A percentile compares a stretch with the other conserved stretches of the same genome.
These are phyloP conservation scores for Acipenser ruthenus DNA, from an alignment of 2,797 vertebrate genomes.

Conservation along the genomic window DNA sequence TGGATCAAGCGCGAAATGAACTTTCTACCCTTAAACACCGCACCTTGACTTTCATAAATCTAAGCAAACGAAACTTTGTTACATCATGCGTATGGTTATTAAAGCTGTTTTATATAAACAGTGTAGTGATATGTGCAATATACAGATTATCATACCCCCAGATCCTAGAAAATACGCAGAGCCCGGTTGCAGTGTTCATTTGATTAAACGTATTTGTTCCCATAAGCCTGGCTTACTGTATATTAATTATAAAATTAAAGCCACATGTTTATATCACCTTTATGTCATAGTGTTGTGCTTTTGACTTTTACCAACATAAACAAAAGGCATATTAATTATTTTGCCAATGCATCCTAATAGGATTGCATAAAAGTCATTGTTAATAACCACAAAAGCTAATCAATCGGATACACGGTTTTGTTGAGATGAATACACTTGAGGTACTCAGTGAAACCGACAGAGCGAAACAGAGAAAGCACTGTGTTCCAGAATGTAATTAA, in stretches of 20 bases:
- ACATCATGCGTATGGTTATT: background rate
- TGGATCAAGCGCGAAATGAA: no score
- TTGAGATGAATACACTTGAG: constrained; percentile 46
- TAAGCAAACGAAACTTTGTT: background rate
- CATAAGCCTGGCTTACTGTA: no score
- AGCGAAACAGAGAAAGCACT: constrained; percentile 46
- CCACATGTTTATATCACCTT: background rate
- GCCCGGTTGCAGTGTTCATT: no score
- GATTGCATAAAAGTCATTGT: background rate
- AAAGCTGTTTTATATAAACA: background rate
- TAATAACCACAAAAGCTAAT: background rate
- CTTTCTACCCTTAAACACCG: no score
- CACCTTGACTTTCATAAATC: background rate
- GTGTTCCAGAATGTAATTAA: constrained; percentile 58
- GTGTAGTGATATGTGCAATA: no score
- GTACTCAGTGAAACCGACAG: constrained; percentile 52
- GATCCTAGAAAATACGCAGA: no score
- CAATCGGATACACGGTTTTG: constrained; percentile 27
- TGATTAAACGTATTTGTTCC: no score
- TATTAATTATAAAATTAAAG: no score
- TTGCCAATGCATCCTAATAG: no score
- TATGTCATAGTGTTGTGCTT: background rate
- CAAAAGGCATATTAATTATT: no score
- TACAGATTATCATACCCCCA: no score
- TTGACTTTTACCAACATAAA: background rate